Conservation (phyloP, 1,140 invertebrate genomes). For the Drosophila pandora region DNA sequence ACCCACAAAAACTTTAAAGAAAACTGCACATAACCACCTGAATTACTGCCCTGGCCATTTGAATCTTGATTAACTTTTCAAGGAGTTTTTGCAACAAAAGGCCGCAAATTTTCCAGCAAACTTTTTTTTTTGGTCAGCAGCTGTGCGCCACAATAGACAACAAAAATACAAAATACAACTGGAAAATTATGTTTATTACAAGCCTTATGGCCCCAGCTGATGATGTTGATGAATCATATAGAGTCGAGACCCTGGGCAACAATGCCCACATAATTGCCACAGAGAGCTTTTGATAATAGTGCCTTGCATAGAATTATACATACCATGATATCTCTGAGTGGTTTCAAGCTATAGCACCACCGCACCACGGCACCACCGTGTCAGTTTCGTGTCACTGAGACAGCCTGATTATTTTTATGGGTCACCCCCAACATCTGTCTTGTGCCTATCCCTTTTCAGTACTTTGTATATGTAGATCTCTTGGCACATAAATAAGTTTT, state of each 20-base stretch:
- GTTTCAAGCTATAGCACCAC: conserved; percentile 2
- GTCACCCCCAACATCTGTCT: conserved; percentile 39
- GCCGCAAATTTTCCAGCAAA: conserved; percentile 11
- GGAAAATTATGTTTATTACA: conserved; percentile 45
- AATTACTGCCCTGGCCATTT: conserved; percentile 5
- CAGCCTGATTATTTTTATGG: conserved; percentile 55
- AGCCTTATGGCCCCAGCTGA: conserved; percentile 22
- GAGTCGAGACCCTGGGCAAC: conserved; percentile 42
- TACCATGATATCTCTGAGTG: conserved; percentile 42
- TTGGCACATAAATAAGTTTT: conserved; percentile 38
- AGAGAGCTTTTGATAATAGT: conserved; percentile 56
- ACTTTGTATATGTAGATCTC: conserved; percentile 18
- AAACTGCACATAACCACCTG: background rate
- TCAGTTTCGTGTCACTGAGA: conserved; percentile 41
- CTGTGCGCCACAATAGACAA: conserved; percentile 41
- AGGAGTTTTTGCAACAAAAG: conserved; percentile 39
- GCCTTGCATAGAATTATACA: conserved; percentile 23
- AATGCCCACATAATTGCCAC: conserved; percentile 61
- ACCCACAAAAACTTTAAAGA: background rate
- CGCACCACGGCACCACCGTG: conserved; percentile 4
- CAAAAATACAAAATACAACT: conserved; percentile 7
- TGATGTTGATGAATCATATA: conserved; percentile 57
- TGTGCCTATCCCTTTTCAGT: conserved; percentile 12
- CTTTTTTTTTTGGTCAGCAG: conserved; percentile 18
- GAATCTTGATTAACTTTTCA: conserved; percentile 49